A percentile compares a stretch with the other conserved stretches of the same genome.
phyloP scores from a whole-genome alignment of 2,113 vertebrate genomes.

The Lanius collurio region DNA sequence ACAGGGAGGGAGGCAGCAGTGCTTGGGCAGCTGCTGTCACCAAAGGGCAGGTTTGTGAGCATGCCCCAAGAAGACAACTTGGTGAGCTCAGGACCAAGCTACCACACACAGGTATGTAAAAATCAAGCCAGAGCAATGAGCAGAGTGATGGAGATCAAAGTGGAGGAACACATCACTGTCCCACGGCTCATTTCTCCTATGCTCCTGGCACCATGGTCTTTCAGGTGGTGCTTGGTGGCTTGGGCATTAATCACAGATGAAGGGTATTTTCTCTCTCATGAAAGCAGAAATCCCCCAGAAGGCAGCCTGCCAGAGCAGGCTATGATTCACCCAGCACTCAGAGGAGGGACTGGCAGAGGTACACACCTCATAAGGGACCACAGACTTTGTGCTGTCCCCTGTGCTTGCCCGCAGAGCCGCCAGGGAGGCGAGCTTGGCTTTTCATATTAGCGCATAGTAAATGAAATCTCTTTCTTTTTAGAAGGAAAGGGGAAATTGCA shows the following conservation, averaged over 20 bases:
- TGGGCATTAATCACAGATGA: not conserved
- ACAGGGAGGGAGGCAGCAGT: not conserved
- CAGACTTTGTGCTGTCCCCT: not conserved
- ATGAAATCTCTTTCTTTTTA: not conserved
- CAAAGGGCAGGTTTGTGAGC: not conserved
- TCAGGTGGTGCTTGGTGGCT: not conserved
- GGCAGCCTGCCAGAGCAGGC: fast-evolving
- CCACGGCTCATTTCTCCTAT: not conserved
- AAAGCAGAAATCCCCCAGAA: not conserved
- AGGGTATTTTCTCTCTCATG: not conserved
- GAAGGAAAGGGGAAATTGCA: not conserved
- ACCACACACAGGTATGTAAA: not conserved
- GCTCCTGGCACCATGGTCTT: fast-evolving
- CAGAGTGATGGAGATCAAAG: not conserved
- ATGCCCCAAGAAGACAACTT: not conserved
- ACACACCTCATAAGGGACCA: not conserved
- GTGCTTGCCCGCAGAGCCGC: fast-evolving
- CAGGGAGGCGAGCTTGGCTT: not conserved
- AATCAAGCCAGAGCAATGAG: not conserved
- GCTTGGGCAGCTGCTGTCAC: not conserved
- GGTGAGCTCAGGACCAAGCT: not conserved
- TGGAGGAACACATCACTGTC: fast-evolving
- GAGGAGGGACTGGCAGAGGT: not conserved
- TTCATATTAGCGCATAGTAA: fast-evolving
- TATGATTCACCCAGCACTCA: not conserved